Conservation (phyloP, 2,888 invertebrate genomes). For the Conchocele bisecta region DNA sequence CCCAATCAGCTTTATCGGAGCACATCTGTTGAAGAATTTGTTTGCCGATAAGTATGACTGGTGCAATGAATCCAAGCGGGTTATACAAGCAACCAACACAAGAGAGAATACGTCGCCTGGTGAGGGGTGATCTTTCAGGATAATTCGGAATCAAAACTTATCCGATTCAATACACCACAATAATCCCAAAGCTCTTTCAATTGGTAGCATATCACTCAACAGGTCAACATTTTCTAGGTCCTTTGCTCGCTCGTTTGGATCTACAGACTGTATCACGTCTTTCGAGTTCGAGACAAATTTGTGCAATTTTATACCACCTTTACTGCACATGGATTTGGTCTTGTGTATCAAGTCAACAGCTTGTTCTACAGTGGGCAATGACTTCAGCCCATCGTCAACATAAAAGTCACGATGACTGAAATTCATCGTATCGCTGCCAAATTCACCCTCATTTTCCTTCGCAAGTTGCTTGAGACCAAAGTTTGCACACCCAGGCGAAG, state of each 20-base stretch:
- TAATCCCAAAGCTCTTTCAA: slow-evolving; percentile 47
- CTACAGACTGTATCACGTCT: slow-evolving; percentile 25
- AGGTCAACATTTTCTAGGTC: slow-evolving; percentile 20
- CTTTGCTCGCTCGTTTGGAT: slow-evolving; percentile 36
- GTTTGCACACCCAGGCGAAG: slow-evolving; percentile 55
- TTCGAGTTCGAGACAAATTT: slow-evolving; percentile 5
- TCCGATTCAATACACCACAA: slow-evolving; percentile 51
- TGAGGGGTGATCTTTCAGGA: slow-evolving; percentile 31
- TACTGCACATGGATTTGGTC: slow-evolving; percentile 25
- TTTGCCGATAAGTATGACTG: slow-evolving; percentile 47
- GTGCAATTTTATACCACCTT: background rate
- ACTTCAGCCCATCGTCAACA: slow-evolving; percentile 44
- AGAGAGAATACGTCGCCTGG: slow-evolving; percentile 40
- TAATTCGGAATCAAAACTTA: slow-evolving; percentile 35
- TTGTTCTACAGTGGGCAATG: slow-evolving; percentile 11
- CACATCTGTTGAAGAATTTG: slow-evolving; percentile 57
- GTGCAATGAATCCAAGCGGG: slow-evolving; percentile 57
- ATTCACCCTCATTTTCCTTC: slow-evolving; percentile 3
- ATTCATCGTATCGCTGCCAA: slow-evolving; percentile 16
- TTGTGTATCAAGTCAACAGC: slow-evolving; percentile 39
- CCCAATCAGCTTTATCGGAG: slow-evolving; percentile 46
- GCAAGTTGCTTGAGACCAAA: slow-evolving; percentile 48
- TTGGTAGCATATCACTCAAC: slow-evolving; percentile 24
- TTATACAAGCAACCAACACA: slow-evolving; percentile 51
- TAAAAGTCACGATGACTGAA: slow-evolving; percentile 45